These are phyloP conservation scores for Stegophylla sp. DNA, from an alignment of 2,888 invertebrate genomes.

Conservation along the genomic window DNA sequence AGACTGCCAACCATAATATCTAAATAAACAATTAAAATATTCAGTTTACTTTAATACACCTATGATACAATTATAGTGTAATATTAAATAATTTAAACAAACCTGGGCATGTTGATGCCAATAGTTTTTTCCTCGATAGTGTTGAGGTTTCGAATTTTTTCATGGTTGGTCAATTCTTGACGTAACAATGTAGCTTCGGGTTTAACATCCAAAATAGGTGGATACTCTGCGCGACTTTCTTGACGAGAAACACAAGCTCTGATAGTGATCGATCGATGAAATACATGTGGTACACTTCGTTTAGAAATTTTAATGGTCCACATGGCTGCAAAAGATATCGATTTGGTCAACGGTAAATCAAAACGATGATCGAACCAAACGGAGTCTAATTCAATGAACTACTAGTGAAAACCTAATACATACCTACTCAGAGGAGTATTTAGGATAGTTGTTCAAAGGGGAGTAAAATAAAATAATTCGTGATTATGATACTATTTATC, in stretches of 20 bases:
- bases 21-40: slow-evolving; percentile 61
- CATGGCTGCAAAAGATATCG: not conserved
- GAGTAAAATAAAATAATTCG: too few species aligned
- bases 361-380: too few species aligned
- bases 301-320: slow-evolving; percentile 36
- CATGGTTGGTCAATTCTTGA: slow-evolving; percentile 45
- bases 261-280: not conserved
- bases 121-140: slow-evolving; percentile 86
- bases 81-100: not conserved
- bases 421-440: too few species aligned
- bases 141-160: slow-evolving; percentile 63
- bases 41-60: not conserved
- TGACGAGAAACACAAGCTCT: not conserved
- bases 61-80: too few species aligned
- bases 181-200: slow-evolving; percentile 17
- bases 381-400: too few species aligned
- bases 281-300: not conserved
- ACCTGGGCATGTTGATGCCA: slow-evolving; percentile 77
- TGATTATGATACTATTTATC: too few species aligned
- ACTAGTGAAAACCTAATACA: too few species aligned
- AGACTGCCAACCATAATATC: slow-evolving; percentile 79
- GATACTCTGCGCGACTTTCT: slow-evolving; percentile 54
- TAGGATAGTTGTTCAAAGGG: too few species aligned
- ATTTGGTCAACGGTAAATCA: not conserved
- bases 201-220: slow-evolving; percentile 45